A percentile compares a stretch with the other conserved stretches of the same genome.
These are phyloP conservation scores for Pachyuromys duprasi DNA, from an alignment of 2,797 vertebrate genomes.

Conservation along the genomic window DNA sequence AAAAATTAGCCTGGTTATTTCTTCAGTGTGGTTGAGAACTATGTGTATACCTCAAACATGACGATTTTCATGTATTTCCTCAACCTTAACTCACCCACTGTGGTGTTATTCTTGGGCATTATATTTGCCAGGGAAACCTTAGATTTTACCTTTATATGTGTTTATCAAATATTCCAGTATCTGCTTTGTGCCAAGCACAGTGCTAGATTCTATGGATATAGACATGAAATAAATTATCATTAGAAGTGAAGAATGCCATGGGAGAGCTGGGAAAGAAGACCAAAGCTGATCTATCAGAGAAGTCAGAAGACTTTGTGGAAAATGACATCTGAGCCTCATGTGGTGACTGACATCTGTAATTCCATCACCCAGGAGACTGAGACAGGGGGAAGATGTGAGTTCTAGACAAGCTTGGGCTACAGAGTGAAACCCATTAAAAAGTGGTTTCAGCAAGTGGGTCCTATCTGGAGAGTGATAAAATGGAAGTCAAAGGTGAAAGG, in stretches of 20 bases:
- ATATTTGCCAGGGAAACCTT: slow-evolving; percentile 35
- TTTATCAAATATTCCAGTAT: slow-evolving; percentile 43
- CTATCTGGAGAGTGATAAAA: background rate
- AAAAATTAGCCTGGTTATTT: slow-evolving; percentile 46
- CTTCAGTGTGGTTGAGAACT: slow-evolving; percentile 11
- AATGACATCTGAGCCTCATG: background rate
- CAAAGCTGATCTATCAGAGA: slow-evolving; percentile 2
- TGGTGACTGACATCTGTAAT: background rate
- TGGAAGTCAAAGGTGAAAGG: slow-evolving; percentile 26
- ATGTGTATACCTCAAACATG: background rate
- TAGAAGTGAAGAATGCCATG: slow-evolving; percentile 30
- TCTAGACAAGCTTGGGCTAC: background rate
- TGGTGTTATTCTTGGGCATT: slow-evolving; percentile 13
- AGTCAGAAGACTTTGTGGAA: slow-evolving; percentile 15
- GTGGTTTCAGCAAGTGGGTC: slow-evolving; percentile 53
- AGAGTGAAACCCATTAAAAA: background rate
- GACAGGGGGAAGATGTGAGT: background rate
- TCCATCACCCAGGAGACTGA: background rate
- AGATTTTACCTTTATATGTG: slow-evolving; percentile 13
- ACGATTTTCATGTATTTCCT: slow-evolving; percentile 18
- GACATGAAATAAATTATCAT: slow-evolving; percentile 34
- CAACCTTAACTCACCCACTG: background rate
- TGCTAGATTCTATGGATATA: slow-evolving; percentile 23
- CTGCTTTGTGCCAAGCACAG: slow-evolving; percentile 2
- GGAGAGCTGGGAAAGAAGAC: background rate